Evolutionary conservation across 2,113 vertebrate genomes (phyloP), one percentile per base, ranked within the genome.

Genomic region (Montifringilla adamsi): DNA sequence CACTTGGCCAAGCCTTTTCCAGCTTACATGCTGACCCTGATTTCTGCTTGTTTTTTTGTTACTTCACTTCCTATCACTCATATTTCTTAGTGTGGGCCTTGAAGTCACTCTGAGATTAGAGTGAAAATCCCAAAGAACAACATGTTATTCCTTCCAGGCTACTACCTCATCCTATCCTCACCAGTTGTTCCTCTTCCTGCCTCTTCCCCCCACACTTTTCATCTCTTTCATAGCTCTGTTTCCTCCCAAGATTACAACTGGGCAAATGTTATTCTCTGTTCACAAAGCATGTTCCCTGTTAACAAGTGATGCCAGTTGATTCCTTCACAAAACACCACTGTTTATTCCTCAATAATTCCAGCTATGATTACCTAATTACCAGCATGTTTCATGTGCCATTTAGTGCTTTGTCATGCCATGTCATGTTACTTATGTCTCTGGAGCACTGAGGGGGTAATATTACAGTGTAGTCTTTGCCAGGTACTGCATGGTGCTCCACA

Each of bases 311-410:
- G 49, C 74, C n/a, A 62, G 33, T 19, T 44, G 24, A 44, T 84
- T 81, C 41, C 59, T 74, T 82, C 82, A 66, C 75, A 58, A 76
- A 94, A 66, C 50, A 55, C 1, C 67, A 19, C 58, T 62, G 11
- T 77, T 94, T 93, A 76, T 79, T 82, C 58, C 67, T 73, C 53
- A 93, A 50, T 70, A 72, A n/a, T 85, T 79, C 28, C 24, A 82
- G 31, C 77, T 79, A 15, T 58, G 93, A 82, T 93, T 91, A 79
- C 26, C 58, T 73, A 85, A 87, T 95, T 94, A 75, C 41, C 62
- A 73, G 49, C 70, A 46, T 58, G n/a, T 66, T 31, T 50, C 79
- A 64, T 39, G 11, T 24, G 52, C 15, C 24, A 20, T 69, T 76
- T 60, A 78, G 23, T 64, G 35, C 31, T 87, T 22, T 74, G 82